phyloP scores from a whole-genome alignment of 2,113 vertebrate genomes.

The Rhegmatorhina hoffmannsi region DNA sequence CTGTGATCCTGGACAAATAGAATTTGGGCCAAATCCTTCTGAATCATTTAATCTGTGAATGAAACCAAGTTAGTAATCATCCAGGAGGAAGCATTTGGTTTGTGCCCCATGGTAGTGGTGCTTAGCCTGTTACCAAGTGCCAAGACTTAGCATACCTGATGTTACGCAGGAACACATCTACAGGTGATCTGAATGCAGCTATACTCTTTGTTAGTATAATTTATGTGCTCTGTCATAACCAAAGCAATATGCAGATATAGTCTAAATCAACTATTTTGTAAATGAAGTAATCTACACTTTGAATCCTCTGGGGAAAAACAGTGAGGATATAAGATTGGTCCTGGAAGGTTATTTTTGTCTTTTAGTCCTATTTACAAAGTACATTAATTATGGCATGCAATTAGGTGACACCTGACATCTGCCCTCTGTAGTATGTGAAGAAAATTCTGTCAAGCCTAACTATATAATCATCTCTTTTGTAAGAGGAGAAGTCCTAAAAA shows the following conservation, averaged over 20 bases:
- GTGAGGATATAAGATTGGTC: neutral
- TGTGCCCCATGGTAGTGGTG: neutral
- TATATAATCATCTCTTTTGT: neutral
- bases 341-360: neutral
- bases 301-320: neutral
- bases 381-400: neutral
- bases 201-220: neutral
- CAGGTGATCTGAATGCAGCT: neutral
- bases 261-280: neutral
- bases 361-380: neutral
- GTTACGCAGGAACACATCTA: neutral
- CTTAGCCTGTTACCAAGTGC: neutral
- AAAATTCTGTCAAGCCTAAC: neutral
- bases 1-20: neutral
- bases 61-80: neutral
- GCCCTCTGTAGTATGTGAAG: neutral
- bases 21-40: neutral
- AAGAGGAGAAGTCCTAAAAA: neutral
- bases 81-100: neutral
- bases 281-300: neutral
- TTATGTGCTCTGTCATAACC: neutral
- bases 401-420: neutral
- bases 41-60: neutral
- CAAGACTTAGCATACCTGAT: neutral
- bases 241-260: neutral